phyloP scores from a whole-genome alignment of 2,888 invertebrate species.

The Ormyrus thymus region DNA sequence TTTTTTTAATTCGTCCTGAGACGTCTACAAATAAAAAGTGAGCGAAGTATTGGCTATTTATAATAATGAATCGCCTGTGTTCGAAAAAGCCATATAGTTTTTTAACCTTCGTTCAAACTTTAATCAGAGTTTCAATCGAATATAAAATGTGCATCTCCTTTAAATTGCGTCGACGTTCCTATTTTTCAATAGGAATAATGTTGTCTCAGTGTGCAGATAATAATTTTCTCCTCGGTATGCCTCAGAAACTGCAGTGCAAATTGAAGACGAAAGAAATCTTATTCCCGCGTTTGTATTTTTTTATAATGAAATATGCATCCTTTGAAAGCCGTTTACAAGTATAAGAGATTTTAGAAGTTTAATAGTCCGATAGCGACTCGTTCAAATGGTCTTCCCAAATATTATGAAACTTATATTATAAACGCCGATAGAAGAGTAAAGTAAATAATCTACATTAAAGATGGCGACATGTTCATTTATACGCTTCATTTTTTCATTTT shows the following conservation, averaged over 20 bases:
- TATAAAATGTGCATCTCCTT: no score
- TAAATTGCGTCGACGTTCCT: no score
- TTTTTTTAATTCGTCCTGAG: no score
- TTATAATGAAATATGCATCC: constrained; percentile 15
- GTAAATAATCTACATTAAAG: constrained; percentile 3
- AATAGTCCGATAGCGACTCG: constrained; percentile 33
- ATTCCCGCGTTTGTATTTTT: constrained; percentile 36
- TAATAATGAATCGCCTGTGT: no score
- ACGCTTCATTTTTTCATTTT: constrained; percentile 6
- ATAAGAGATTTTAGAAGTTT: constrained; percentile 6
- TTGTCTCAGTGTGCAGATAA: not conserved
- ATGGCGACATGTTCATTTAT: constrained; percentile 1
- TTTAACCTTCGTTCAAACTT: no score
- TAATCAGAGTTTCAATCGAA: no score
- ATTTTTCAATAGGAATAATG: no score
- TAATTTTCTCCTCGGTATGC: not conserved
- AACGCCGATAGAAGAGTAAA: constrained; percentile 18
- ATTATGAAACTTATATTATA: constrained; percentile 7
- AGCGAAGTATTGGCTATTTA: no score
- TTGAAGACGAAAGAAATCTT: not conserved
- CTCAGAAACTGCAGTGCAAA: constrained; percentile 21
- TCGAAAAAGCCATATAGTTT: no score
- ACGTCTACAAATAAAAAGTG: no score
- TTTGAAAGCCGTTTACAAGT: constrained; percentile 18
- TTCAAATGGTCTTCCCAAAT: constrained; percentile 46